Percentiles rank a stretch among this genome's conserved stretches.
These are phyloP conservation scores for Zeus faber DNA, from an alignment of 2,113 vertebrate species.

Conservation along the genomic window DNA sequence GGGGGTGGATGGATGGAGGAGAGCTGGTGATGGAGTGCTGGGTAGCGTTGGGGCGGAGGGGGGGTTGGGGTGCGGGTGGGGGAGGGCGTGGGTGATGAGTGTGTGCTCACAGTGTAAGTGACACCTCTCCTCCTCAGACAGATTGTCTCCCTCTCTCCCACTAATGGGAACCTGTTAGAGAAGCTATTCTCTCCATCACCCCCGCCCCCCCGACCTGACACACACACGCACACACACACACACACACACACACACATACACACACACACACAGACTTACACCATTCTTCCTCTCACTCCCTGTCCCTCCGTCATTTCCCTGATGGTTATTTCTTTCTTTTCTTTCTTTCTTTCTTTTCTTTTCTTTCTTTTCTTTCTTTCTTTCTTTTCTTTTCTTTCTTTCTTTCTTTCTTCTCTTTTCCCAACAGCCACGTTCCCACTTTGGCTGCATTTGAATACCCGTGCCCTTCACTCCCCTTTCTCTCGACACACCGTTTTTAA, in stretches of 20 bases:
- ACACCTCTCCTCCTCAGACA: slow-evolving; percentile 76
- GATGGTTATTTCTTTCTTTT: slow-evolving; percentile 28
- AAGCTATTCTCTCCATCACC: slow-evolving; percentile 28
- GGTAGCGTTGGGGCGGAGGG: slow-evolving; percentile 31
- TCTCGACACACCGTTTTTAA: slow-evolving; percentile 51
- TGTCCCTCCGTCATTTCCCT: not conserved
- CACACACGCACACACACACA: not conserved
- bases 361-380: slow-evolving; percentile 28
- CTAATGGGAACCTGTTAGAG: slow-evolving; percentile 66
- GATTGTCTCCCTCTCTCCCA: slow-evolving; percentile 67
- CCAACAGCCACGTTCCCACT: slow-evolving; percentile 30
- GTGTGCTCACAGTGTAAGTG: slow-evolving; percentile 73
- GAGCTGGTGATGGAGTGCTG: slow-evolving; percentile 55
- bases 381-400: slow-evolving; percentile 11
- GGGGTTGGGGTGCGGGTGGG: slow-evolving; percentile 42
- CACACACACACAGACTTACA: not conserved
- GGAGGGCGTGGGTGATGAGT: slow-evolving; percentile 66
- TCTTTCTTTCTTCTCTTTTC: too few species aligned
- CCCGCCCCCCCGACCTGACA: slow-evolving; percentile 5
- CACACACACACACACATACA: slow-evolving; percentile 5
- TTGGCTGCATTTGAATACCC: slow-evolving; percentile 39
- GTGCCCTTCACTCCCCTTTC: slow-evolving; percentile 40
- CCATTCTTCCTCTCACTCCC: slow-evolving; percentile 12
- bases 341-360: slow-evolving; percentile 18
- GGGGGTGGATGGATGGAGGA: not conserved